These are phyloP conservation scores for Trachelus tabidus DNA, from an alignment of 2,888 invertebrate genomes.

Conservation along the genomic window DNA sequence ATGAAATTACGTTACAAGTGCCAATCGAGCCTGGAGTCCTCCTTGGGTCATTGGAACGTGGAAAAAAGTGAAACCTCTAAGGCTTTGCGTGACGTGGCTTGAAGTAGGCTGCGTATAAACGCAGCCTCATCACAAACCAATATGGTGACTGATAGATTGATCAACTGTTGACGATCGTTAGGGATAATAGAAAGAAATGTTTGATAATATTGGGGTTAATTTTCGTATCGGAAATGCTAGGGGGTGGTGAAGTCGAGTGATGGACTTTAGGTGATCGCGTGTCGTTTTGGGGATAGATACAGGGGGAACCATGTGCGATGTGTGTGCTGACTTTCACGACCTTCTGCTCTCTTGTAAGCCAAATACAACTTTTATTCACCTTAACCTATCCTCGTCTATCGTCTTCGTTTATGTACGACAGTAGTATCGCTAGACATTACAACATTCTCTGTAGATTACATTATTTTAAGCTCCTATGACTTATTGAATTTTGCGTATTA, in stretches of 20 bases:
- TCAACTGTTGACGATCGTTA: constrained; percentile 52
- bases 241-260: constrained; percentile 48
- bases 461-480: background rate
- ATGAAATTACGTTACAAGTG: background rate
- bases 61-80: background rate
- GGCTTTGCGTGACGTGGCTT: constrained; percentile 15
- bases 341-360: constrained; percentile 87
- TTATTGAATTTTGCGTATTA: background rate
- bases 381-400: constrained; percentile 22
- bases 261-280: constrained; percentile 52
- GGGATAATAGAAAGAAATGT: constrained; percentile 44
- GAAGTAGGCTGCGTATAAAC: constrained; percentile 44
- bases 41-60: background rate
- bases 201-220: constrained; percentile 47
- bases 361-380: constrained; percentile 20
- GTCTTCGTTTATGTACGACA: constrained; percentile 6
- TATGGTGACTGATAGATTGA: constrained; percentile 62
- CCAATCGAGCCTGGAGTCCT: background rate
- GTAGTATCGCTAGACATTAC: background rate
- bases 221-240: constrained; percentile 31
- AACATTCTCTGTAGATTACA: background rate
- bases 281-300: constrained; percentile 38
- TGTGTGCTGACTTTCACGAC: constrained; percentile 93
- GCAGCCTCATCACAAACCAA: constrained; percentile 49
- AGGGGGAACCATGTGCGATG: constrained; percentile 83